phyloP scores from a whole-genome alignment of 2,797 vertebrate species.

The Kryptolebias ocellatus region DNA sequence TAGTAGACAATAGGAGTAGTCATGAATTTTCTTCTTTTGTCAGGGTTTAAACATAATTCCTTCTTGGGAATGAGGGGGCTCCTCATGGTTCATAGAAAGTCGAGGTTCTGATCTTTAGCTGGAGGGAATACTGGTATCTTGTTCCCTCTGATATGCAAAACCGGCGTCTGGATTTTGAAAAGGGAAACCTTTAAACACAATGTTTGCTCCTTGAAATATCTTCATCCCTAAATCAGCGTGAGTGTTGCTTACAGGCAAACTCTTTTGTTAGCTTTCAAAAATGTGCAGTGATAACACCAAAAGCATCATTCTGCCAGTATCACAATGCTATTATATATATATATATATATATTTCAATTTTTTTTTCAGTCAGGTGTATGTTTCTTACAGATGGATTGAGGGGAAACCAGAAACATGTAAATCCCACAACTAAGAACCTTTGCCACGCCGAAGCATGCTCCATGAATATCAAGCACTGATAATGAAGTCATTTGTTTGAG shows the following conservation, averaged over 20 bases:
- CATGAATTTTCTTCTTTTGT: conserved; percentile 51
- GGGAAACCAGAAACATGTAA: conserved; percentile 65
- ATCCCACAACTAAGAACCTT: conserved; percentile 69
- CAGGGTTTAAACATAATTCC: conserved; percentile 53
- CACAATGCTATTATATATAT: conserved; percentile 6
- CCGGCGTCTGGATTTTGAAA: conserved; percentile 60
- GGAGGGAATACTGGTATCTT: conserved; percentile 65
- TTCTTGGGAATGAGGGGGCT: conserved; percentile 44
- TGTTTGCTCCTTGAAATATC: conserved; percentile 66
- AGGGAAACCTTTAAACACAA: conserved; percentile 59
- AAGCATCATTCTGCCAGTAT: conserved; percentile 3
- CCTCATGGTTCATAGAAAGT: conserved; percentile 60
- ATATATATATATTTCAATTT: background rate
- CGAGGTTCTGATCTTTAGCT: conserved; percentile 69
- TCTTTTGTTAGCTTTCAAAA: conserved; percentile 68
- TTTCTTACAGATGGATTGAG: conserved; percentile 62
- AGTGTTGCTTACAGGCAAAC: conserved; percentile 68
- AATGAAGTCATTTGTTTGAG: conserved; percentile 85
- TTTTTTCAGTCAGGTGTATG: conserved; percentile 14
- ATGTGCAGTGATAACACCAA: conserved; percentile 41
- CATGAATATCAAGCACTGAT: conserved; percentile 80
- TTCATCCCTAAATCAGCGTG: conserved; percentile 69
- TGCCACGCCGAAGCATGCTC: conserved; percentile 66
- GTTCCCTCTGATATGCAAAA: conserved; percentile 74
- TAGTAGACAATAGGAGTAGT: conserved; percentile 59